phyloP scores from a whole-genome alignment of 2,888 invertebrate genomes.

The Hylaea fasciaria region DNA sequence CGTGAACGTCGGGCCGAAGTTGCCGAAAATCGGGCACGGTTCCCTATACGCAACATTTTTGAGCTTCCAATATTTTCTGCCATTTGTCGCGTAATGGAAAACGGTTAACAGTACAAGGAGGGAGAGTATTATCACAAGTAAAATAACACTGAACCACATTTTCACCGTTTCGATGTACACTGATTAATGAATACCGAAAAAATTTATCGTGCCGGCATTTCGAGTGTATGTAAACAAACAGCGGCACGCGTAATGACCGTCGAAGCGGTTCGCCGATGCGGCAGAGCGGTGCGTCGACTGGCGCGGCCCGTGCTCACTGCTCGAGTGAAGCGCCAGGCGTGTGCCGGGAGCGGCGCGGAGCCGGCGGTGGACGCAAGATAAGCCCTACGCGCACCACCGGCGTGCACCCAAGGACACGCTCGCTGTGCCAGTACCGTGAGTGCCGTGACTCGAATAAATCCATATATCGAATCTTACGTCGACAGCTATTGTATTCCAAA shows the following conservation, averaged over 20 bases:
- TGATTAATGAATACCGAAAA: conserved; percentile 33
- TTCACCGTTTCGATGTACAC: conserved; percentile 44
- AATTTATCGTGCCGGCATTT: conserved; percentile 60
- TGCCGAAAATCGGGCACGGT: conserved; percentile 81
- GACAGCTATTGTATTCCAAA: conserved; percentile 68
- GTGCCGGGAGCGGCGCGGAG: conserved; percentile 3
- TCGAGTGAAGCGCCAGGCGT: conserved; percentile 65
- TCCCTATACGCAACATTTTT: conserved; percentile 77
- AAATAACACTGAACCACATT: conserved; percentile 64
- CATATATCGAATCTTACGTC: conserved; percentile 57
- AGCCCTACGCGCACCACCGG: conserved; percentile 53
- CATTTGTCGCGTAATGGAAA: conserved; percentile 70
- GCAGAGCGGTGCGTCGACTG: conserved; percentile 49
- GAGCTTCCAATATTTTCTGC: conserved; percentile 74
- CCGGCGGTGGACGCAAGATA: conserved; percentile 61
- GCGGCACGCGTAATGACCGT: conserved; percentile 49
- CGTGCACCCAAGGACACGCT: conserved; percentile 68
- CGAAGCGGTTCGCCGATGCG: conserved; percentile 43
- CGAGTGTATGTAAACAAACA: conserved; percentile 67
- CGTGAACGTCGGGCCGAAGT: conserved; percentile 75
- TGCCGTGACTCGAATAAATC: conserved; percentile 73
- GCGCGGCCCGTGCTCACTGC: conserved; percentile 60
- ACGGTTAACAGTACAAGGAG: conserved; percentile 62
- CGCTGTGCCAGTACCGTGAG: conserved; percentile 70
- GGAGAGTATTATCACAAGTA: conserved; percentile 60